These are phyloP conservation scores for Drosophila bifasciata DNA, from an alignment of 1,140 invertebrate genomes.

Conservation along the genomic window DNA sequence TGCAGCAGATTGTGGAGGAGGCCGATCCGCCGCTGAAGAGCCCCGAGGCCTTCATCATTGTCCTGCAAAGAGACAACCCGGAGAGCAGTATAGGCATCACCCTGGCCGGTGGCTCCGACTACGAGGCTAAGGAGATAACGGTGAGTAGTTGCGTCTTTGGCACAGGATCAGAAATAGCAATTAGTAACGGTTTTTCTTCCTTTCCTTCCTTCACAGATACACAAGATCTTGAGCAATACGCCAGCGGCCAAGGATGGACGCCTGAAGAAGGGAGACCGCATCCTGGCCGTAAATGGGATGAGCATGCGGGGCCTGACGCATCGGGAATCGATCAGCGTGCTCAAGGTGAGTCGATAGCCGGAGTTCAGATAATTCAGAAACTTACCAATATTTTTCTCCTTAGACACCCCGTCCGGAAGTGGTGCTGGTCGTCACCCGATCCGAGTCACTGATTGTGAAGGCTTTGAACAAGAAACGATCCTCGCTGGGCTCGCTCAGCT, in stretches of 20 bases:
- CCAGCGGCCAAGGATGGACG: constrained; percentile 93
- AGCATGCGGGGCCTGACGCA: constrained; percentile 92
- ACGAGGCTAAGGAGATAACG: constrained; percentile 95
- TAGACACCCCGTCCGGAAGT: constrained; percentile 88
- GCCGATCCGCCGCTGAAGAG: constrained; percentile 82
- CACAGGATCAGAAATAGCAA: too few relatives aligned
- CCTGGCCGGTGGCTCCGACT: constrained; percentile 93
- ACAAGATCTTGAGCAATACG: constrained; percentile 93
- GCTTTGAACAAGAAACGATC: constrained; percentile 80
- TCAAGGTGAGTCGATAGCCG: constrained; percentile 87
- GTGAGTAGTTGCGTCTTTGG: constrained; percentile 84
- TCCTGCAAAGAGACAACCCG: constrained; percentile 83
- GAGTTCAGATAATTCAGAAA: constrained; percentile 1
- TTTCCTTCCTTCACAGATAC: constrained; percentile 87
- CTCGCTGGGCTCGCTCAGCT: constrained; percentile 80
- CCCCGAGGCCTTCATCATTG: constrained; percentile 82
- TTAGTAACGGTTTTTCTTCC: background rate
- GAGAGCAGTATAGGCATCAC: constrained; percentile 93
- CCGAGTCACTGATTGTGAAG: constrained; percentile 79
- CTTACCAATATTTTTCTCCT: background rate
- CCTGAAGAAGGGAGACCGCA: constrained; percentile 93
- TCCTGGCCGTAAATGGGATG: constrained; percentile 95
- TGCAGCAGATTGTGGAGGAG: constrained; percentile 83
- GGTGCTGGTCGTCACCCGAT: constrained; percentile 87
- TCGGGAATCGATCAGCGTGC: constrained; percentile 91